Evolutionary conservation across 2,113 vertebrate species (phyloP), one percentile per base, ranked within the genome.

Genomic region (Eonycteris spelaea): DNA sequence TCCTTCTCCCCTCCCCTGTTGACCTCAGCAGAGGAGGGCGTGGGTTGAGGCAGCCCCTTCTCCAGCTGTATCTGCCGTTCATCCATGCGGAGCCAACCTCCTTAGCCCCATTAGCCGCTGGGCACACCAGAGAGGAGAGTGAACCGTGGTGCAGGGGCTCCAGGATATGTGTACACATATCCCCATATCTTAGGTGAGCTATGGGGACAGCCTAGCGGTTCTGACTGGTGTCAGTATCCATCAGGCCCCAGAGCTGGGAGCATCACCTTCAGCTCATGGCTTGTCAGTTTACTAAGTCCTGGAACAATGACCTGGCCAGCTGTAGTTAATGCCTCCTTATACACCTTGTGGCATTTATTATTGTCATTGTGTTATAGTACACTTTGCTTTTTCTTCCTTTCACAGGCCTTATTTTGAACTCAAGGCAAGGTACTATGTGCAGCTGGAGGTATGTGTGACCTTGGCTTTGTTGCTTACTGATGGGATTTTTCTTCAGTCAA

Each of bases 371-470:
- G 85, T 95, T 85, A 18, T 59, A 9, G 7, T 77, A 21, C 87
- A 95, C 86, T 97, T 10, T 0, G 0, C 7, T 53, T 90, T 95
- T 91, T 96, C 77, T 87, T 93, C 16, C 75, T 93, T 95, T 94
- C 51, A 45, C 98, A 99, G 99, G 97, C 99, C 99, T 82, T 99
- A 99, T 98, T 99, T 99, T 98, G 99, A 99, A 98, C 98, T 99
- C 97, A 99, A 99, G 98, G 99, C 99, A 0, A 99, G 99, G 98
- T 99, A 99, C 98, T 99, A 99, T 5, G 98, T 99, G 51, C 99
- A 99, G 59, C 99, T 99, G 21, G 99, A 99, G 99, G 99, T 99
- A 98, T 0, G 98, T 98, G 51, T 21, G 9, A 40, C 59, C 48
- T 51, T 19, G 63, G 48, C n/a, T 75, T 18, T 18, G 45, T 78